These are phyloP conservation scores for Pachymerium ferrugineum DNA, from an alignment of 2,888 invertebrate genomes.

Conservation along the genomic window DNA sequence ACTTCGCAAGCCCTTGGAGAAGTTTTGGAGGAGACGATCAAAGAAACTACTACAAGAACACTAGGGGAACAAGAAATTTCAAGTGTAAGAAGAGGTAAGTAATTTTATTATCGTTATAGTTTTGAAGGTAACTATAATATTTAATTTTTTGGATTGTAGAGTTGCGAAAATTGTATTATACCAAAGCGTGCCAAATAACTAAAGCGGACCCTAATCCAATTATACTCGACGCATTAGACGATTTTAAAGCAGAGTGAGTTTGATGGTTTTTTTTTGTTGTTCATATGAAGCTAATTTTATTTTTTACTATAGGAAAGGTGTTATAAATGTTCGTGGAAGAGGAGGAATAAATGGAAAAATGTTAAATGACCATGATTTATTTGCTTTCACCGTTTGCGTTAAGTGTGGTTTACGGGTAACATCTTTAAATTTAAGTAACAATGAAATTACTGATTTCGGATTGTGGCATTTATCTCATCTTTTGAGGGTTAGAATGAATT, in stretches of 20 bases:
- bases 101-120: background rate
- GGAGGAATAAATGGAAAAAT: background rate
- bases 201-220: background rate
- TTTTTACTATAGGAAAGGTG: background rate
- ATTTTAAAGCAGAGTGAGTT: background rate
- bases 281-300: background rate
- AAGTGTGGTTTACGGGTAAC: background rate
- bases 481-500: slow-evolving; percentile 3
- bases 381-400: background rate
- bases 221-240: background rate
- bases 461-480: slow-evolving; percentile 3
- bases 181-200: background rate
- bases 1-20: background rate
- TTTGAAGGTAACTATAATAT: background rate
- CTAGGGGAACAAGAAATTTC: background rate
- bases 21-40: background rate
- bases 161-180: background rate
- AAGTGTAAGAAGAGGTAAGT: background rate
- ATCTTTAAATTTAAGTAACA: background rate
- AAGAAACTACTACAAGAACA: background rate
- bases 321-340: background rate
- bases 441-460: slow-evolving; percentile 12
- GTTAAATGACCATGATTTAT: background rate
- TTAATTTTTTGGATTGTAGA: background rate
- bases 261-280: background rate